Conservation (phyloP, 2,888 invertebrate species). For the Lycia hirtaria region DNA sequence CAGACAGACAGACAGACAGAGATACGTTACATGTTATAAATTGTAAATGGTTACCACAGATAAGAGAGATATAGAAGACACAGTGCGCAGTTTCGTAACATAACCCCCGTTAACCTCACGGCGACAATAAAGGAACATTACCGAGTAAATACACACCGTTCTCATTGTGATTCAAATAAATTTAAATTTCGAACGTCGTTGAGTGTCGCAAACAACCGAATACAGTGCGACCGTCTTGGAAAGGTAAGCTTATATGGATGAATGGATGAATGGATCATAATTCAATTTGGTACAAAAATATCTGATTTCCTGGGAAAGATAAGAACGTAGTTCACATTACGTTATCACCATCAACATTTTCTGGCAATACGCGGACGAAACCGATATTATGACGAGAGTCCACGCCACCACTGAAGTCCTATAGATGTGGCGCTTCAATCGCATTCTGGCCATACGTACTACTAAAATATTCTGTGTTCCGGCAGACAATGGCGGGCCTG, state of each 20-base stretch:
- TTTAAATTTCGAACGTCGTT: constrained; percentile 67
- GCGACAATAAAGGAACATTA: constrained; percentile 53
- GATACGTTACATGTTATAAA: neutral
- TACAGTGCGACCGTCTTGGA: neutral
- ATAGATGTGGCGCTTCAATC: too few relatives aligned
- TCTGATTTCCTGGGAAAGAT: too few relatives aligned
- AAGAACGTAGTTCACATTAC: too few relatives aligned
- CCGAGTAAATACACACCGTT: constrained; percentile 72
- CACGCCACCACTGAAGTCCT: too few relatives aligned
- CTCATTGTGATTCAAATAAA: constrained; percentile 81
- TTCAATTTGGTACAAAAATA: too few relatives aligned
- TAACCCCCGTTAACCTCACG: constrained; percentile 58
- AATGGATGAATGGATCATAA: neutral
- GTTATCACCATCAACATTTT: too few relatives aligned
- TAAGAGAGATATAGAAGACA: constrained; percentile 15
- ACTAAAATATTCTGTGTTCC: too few relatives aligned
- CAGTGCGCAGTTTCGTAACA: constrained; percentile 59
- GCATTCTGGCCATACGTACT: too few relatives aligned
- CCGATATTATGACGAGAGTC: too few relatives aligned
- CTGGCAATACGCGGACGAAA: too few relatives aligned
- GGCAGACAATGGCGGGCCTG: too few relatives aligned
- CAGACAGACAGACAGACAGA: too few relatives aligned
- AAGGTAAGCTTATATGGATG: neutral
- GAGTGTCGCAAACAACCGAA: constrained; percentile 59
- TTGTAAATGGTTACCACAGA: constrained; percentile 1